Conservation (phyloP, 2,888 invertebrate genomes). For the Limnephilus marmoratus region DNA sequence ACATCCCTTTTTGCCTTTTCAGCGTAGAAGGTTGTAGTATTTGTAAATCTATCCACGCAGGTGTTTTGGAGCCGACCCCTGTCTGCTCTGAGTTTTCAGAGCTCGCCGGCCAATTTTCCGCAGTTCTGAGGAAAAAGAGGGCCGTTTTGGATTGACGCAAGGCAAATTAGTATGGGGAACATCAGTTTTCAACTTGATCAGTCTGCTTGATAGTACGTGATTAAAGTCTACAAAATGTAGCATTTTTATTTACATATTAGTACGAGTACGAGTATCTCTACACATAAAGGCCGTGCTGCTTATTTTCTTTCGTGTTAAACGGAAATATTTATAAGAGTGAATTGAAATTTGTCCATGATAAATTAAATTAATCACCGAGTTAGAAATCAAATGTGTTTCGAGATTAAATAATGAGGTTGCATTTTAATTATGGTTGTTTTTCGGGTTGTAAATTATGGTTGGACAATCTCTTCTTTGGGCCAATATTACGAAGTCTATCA, state of each 20-base stretch:
- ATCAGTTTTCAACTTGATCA: conserved; percentile 34
- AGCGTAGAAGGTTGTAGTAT: conserved; percentile 4
- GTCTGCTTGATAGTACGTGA: conserved; percentile 27
- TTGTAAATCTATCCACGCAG: conserved; percentile 30
- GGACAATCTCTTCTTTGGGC: no score
- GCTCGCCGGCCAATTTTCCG: conserved; percentile 39
- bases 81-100: neutral
- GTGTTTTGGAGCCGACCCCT: neutral
- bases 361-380: no score
- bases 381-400: no score
- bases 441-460: no score
- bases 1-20: conserved; percentile 8
- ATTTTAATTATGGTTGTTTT: no score
- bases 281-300: neutral
- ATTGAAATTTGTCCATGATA: no score
- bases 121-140: neutral
- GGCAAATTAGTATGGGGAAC: conserved; percentile 33
- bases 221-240: neutral
- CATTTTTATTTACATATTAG: neutral
- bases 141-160: conserved; percentile 24
- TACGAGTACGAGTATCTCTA: neutral
- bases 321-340: no score
- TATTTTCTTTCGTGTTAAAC: neutral
- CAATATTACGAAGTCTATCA: no score
- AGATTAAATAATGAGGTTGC: no score